phyloP scores from a whole-genome alignment of 2,797 vertebrate species.

The Bradypodion pumilum region DNA sequence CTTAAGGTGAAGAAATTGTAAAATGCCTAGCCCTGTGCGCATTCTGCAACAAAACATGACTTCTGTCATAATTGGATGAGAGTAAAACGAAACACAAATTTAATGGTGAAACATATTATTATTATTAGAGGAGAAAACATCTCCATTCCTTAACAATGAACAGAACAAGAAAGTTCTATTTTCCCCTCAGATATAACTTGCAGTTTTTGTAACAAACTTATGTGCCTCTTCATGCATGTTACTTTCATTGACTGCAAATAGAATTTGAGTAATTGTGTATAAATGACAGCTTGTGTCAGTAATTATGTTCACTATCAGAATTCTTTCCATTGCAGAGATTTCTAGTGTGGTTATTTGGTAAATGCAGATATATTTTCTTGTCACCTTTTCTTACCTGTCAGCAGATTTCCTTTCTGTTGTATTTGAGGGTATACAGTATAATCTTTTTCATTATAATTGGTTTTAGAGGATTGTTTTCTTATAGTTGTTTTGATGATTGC shows the following conservation, averaged over 20 bases:
- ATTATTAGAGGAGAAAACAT: neutral
- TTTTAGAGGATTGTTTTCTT: neutral
- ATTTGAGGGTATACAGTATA: neutral
- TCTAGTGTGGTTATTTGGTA: neutral
- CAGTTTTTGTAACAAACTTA: neutral
- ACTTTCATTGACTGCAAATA: neutral
- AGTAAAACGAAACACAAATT: too few relatives aligned
- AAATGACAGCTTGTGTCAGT: neutral
- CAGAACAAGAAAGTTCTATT: too few relatives aligned
- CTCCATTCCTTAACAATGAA: neutral
- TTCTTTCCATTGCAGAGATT: too few relatives aligned
- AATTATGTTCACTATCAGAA: neutral
- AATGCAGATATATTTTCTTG: neutral
- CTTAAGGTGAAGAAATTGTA: too few relatives aligned
- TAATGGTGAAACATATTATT: too few relatives aligned
- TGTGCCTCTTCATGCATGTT: neutral
- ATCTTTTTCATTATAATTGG: conserved; percentile 7
- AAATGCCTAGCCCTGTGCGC: too few relatives aligned
- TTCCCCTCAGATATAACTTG: neutral
- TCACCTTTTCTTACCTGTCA: neutral
- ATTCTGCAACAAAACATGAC: too few relatives aligned
- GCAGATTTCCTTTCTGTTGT: neutral
- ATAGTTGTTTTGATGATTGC: neutral
- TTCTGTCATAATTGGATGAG: too few relatives aligned
- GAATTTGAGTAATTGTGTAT: neutral